Conservation (phyloP, 2,797 vertebrate genomes). For the Zenarchopterus dispar region DNA sequence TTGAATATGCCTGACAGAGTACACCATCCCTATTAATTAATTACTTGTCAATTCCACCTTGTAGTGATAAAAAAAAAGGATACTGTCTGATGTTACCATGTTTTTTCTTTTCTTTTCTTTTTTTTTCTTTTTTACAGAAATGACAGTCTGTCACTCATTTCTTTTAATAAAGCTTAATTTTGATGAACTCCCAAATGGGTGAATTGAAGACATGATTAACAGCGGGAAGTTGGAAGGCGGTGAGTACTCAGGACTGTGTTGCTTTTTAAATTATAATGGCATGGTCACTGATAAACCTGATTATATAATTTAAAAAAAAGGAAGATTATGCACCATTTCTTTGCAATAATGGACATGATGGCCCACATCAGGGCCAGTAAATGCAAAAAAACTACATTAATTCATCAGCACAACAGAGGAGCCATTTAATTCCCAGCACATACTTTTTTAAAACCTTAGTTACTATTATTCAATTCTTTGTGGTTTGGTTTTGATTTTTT, state of each 20-base stretch:
- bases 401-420: slow-evolving; percentile 6
- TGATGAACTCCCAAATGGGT: slow-evolving; percentile 53
- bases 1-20: slow-evolving; percentile 57
- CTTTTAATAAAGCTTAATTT: slow-evolving; percentile 60
- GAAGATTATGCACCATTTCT: neutral
- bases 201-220: slow-evolving; percentile 53
- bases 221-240: slow-evolving; percentile 28
- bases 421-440: neutral
- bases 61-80: slow-evolving; percentile 76
- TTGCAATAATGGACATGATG: neutral
- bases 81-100: slow-evolving; percentile 59
- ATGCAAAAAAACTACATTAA: slow-evolving; percentile 5
- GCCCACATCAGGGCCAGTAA: slow-evolving; percentile 1
- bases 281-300: neutral
- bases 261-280: slow-evolving; percentile 17
- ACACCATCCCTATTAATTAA: slow-evolving; percentile 72
- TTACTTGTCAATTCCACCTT: slow-evolving; percentile 72
- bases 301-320: slow-evolving; percentile 11
- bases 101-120: too few relatives aligned
- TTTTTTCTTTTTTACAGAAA: slow-evolving; percentile 57
- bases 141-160: slow-evolving; percentile 57
- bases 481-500: too few relatives aligned
- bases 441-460: neutral
- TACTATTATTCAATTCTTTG: neutral
- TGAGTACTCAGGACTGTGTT: slow-evolving; percentile 11